Evolutionary conservation across 2,797 vertebrate species (phyloP).

Genomic region (Rhodeus uyekii): DNA sequence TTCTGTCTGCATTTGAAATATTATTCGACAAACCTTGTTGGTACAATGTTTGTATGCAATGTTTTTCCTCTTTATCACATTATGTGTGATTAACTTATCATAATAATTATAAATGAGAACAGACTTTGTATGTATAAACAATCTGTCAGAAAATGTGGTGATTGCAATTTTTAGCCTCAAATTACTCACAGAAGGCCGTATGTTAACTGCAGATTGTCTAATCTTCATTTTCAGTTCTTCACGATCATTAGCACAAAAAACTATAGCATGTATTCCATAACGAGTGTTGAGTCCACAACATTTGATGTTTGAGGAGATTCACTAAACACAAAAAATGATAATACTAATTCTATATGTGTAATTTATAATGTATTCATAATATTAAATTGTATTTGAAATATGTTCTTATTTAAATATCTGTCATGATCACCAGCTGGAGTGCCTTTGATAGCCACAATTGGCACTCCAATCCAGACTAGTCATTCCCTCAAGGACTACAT

Average conservation of each 20-base stretch:
- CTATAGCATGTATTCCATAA: neutral
- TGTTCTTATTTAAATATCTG: too few species aligned
- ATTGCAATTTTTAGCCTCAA: neutral
- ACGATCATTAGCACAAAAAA: neutral
- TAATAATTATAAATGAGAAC: neutral
- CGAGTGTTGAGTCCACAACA: neutral
- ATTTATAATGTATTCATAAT: too few species aligned
- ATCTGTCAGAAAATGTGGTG: neutral
- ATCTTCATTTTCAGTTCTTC: neutral
- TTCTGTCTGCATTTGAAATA: neutral
- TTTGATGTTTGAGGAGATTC: neutral
- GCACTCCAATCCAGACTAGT: too few species aligned
- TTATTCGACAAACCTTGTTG: neutral
- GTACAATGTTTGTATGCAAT: neutral
- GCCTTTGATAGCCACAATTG: too few species aligned
- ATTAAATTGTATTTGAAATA: too few species aligned
- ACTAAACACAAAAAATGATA: too few species aligned
- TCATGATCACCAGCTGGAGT: too few species aligned
- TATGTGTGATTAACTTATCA: conserved; percentile 3
- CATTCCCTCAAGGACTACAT: too few species aligned
- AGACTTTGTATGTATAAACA: neutral
- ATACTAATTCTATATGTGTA: too few species aligned
- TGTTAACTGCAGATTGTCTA: neutral
- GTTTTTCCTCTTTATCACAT: neutral
- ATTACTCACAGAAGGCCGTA: neutral